phyloP scores from a whole-genome alignment of 2,888 invertebrate genomes.

The Malthinus flaveolus region DNA sequence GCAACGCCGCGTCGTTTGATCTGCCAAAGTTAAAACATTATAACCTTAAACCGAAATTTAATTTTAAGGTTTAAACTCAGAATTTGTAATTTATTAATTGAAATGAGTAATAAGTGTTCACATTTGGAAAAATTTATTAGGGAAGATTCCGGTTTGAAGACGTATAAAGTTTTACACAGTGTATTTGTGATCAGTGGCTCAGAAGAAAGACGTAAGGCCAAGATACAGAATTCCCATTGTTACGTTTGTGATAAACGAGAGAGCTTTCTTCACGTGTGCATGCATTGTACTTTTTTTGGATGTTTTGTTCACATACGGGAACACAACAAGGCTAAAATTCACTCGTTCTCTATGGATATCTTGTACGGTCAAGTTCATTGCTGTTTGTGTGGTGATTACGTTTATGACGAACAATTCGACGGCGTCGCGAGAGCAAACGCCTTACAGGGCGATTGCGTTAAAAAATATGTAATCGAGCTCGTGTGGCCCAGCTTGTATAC shows the following conservation, averaged over 20 bases:
- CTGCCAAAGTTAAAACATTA: too few species aligned
- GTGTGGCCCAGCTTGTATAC: conserved; percentile 79
- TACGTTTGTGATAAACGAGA: conserved; percentile 79
- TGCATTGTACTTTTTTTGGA: conserved; percentile 92
- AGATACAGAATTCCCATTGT: conserved; percentile 56
- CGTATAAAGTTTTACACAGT: conserved; percentile 72
- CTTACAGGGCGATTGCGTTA: conserved; percentile 46
- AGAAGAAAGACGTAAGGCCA: conserved; percentile 77
- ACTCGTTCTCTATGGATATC: conserved; percentile 84
- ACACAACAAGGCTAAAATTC: conserved; percentile 80
- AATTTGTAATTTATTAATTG: background rate
- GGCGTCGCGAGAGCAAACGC: conserved; percentile 47
- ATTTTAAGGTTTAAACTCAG: too few species aligned
- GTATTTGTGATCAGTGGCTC: conserved; percentile 85
- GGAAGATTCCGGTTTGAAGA: conserved; percentile 64
- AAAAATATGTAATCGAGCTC: conserved; percentile 57
- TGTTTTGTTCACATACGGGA: conserved; percentile 89
- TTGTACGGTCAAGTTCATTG: conserved; percentile 89
- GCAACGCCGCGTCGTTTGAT: too few species aligned
- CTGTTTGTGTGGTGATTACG: conserved; percentile 87
- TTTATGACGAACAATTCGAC: conserved; percentile 63
- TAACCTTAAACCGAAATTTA: too few species aligned
- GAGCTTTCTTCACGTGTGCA: conserved; percentile 80
- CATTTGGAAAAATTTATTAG: conserved; percentile 81
- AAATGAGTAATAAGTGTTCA: conserved; percentile 72